Evolutionary conservation across 2,113 vertebrate genomes (phyloP), one percentile per base, ranked within the genome.

Genomic region (Shinisaurus crocodilurus): DNA sequence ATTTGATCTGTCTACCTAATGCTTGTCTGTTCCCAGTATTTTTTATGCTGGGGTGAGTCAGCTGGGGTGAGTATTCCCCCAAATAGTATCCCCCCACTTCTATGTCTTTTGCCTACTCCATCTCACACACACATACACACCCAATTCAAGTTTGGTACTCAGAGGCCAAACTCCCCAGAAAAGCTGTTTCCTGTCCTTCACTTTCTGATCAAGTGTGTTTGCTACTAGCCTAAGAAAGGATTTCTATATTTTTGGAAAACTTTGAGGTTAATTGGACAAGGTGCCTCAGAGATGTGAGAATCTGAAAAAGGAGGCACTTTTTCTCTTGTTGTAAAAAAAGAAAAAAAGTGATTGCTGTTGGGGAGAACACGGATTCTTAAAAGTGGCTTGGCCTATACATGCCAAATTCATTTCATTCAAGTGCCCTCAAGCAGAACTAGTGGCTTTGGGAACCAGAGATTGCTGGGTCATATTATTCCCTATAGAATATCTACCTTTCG

Each of bases 201-300:
- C 3, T 67, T 83, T 50, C 82, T 34, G 57, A 69, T 54, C 80
- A 12, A 54, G 25, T 1, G 34, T 12, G 1, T 88, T 90, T 80
- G 86, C 5, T n/a, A 65, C 4, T n/a, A 72, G 2, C 0, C 18
- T 5, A 75, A 0, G 10, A 0, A 1, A 81, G 0, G 0, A 43
- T 86, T 89, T 86, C n/a, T 80, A 43, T 91, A 45, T 67, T 1
- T 40, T 90, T 89, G 0, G 8, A 77, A 16, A 65, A 89, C 0
- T 40, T 48, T 69, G 1, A 91, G 54, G 91, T 90, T 43, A 88
- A 48, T 82, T 6, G 60, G 77, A 88, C 0, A 84, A 37, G 0
- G 83, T 91, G 2, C 82, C 20, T 87, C 9, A 37, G 18, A 85
- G 10, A 81, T 12, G 3, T 18, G 80, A 16, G 15, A 90, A 5